A percentile compares a stretch with the other conserved stretches of the same genome.
Conservation (phyloP, 2,888 invertebrate species). For the Stramonita haemastoma region DNA sequence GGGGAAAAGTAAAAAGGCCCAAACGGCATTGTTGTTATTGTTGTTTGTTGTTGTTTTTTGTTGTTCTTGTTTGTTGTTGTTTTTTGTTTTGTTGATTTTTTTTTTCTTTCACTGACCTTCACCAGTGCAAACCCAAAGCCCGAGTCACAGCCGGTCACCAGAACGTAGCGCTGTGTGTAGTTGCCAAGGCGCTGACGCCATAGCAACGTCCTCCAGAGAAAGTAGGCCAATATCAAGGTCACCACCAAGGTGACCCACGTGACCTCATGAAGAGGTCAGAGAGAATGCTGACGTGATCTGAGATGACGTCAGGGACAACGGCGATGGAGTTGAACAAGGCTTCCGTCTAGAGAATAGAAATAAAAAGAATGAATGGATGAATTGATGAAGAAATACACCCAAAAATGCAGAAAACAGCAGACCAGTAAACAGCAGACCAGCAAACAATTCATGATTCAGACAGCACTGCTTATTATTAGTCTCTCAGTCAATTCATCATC, state of each 20-base stretch:
- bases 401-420: too few species aligned
- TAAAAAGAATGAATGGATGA: too few species aligned
- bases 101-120: background rate
- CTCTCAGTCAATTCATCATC: too few species aligned
- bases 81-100: too few species aligned
- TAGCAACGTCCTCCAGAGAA: conserved; percentile 15
- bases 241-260: conserved; percentile 15
- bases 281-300: background rate
- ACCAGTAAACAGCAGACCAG: too few species aligned
- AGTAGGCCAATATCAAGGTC: conserved; percentile 33
- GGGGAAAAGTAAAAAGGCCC: too few species aligned
- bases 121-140: conserved; percentile 27
- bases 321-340: background rate
- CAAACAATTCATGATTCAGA: too few species aligned
- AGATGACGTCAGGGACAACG: background rate
- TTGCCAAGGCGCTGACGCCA: conserved; percentile 30
- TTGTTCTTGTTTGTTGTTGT: too few species aligned
- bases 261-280: background rate
- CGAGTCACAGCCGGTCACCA: conserved; percentile 25
- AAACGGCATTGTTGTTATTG: too few species aligned
- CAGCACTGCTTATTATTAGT: too few species aligned
- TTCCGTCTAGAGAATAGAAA: background rate
- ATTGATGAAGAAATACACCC: too few species aligned
- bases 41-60: too few species aligned
- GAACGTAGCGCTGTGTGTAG: conserved; percentile 7